These are phyloP conservation scores for Corydoras sp. DNA, from an alignment of 2,113 vertebrate genomes.

Conservation along the genomic window DNA sequence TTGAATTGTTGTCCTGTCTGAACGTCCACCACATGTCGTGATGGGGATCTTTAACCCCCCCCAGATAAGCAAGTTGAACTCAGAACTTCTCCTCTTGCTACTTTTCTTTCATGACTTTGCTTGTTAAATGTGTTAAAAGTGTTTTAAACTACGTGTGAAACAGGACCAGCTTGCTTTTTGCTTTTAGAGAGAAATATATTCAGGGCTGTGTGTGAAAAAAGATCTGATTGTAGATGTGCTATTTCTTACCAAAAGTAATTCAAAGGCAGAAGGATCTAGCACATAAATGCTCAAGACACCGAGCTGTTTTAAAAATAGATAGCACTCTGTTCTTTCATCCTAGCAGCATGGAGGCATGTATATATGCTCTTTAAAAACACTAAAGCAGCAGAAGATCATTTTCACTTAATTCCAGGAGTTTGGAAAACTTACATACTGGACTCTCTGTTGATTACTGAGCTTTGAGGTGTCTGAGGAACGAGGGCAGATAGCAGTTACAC, in stretches of 20 bases:
- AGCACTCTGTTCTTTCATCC: constrained; percentile 14
- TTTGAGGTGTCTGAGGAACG: too few species aligned
- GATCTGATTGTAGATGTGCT: constrained; percentile 46
- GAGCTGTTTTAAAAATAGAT: constrained; percentile 30
- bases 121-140: constrained; percentile 60
- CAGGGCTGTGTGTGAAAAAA: constrained; percentile 42
- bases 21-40: too few species aligned
- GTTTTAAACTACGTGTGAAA: constrained; percentile 41
- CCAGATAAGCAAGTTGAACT: constrained; percentile 29
- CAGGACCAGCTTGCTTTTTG: constrained; percentile 42
- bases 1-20: too few species aligned
- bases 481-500: too few species aligned
- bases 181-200: constrained; percentile 42
- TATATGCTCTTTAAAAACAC: background rate
- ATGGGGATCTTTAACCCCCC: too few species aligned
- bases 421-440: too few species aligned
- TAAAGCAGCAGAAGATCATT: too few species aligned
- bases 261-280: constrained; percentile 5
- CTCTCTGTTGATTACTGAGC: too few species aligned
- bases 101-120: constrained; percentile 51
- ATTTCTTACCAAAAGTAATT: constrained; percentile 39
- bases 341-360: background rate
- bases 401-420: too few species aligned
- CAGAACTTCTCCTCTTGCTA: constrained; percentile 51
- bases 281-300: constrained; percentile 32